phyloP scores from a whole-genome alignment of 2,797 vertebrate species.

The Lepilemur septentrionalis region DNA sequence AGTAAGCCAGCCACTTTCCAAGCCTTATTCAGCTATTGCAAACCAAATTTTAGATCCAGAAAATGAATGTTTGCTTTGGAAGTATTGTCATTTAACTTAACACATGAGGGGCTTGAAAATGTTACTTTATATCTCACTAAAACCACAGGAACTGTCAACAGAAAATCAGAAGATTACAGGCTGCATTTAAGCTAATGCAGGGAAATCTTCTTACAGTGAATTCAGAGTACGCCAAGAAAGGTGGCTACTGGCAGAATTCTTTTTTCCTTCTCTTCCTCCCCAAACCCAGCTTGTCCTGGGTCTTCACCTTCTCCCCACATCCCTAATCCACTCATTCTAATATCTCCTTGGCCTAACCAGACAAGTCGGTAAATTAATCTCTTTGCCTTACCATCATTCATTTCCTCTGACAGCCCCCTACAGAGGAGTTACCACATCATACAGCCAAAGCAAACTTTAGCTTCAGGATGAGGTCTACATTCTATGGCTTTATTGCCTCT shows the following conservation, averaged over 20 bases:
- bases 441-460: constrained; percentile 9
- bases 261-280: not conserved
- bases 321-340: not conserved
- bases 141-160: constrained; percentile 53
- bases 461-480: not conserved
- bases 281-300: not conserved
- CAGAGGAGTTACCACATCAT: not conserved
- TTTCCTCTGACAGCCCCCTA: not conserved
- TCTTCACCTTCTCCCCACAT: not conserved
- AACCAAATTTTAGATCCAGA: constrained; percentile 23
- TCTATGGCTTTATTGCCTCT: not conserved
- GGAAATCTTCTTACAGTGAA: constrained; percentile 10
- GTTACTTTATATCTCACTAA: constrained; percentile 44
- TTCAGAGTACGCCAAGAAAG: not conserved
- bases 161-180: constrained; percentile 62
- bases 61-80: constrained; percentile 32
- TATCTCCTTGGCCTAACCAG: not conserved
- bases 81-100: constrained; percentile 65
- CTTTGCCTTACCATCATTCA: not conserved
- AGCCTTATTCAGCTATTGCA: not conserved
- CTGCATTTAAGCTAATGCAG: constrained; percentile 37
- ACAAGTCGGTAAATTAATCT: not conserved
- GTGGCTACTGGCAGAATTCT: not conserved
- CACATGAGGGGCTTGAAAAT: constrained; percentile 54
- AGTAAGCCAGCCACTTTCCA: not conserved